Evolutionary conservation across 2,113 vertebrate species (phyloP).

Genomic region (Myotis brandtii): DNA sequence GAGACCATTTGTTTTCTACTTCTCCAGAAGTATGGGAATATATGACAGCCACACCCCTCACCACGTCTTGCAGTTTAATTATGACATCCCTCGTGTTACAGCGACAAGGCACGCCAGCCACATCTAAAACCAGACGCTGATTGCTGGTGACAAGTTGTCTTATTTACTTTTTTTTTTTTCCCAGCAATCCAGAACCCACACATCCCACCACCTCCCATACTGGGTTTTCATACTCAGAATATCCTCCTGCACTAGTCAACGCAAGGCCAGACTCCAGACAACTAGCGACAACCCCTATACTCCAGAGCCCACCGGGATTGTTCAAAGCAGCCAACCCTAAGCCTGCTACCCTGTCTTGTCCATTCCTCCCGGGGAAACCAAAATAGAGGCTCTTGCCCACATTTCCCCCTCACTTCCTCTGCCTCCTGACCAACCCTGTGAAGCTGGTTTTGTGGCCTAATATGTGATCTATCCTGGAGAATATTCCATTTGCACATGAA

Average conservation of each 20-base stretch:
- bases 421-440: background rate
- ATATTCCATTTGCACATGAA: background rate
- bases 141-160: background rate
- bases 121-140: slow-evolving; percentile 18
- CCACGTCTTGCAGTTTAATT: background rate
- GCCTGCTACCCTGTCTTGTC: background rate
- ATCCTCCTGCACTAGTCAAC: background rate
- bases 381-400: background rate
- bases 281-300: too few species aligned
- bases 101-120: background rate
- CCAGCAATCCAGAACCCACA: background rate
- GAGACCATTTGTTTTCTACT: slow-evolving; percentile 23
- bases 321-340: background rate
- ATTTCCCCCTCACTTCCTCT: background rate
- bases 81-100: background rate
- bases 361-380: background rate
- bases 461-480: background rate
- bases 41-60: slow-evolving; percentile 48
- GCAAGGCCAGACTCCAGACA: background rate
- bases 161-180: background rate
- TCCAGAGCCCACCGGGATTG: background rate
- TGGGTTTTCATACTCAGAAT: background rate
- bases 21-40: background rate
- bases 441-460: background rate
- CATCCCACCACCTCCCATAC: background rate